Evolutionary conservation across 2,113 vertebrate species (phyloP).

Genomic region (Elgaria multicarinata): DNA sequence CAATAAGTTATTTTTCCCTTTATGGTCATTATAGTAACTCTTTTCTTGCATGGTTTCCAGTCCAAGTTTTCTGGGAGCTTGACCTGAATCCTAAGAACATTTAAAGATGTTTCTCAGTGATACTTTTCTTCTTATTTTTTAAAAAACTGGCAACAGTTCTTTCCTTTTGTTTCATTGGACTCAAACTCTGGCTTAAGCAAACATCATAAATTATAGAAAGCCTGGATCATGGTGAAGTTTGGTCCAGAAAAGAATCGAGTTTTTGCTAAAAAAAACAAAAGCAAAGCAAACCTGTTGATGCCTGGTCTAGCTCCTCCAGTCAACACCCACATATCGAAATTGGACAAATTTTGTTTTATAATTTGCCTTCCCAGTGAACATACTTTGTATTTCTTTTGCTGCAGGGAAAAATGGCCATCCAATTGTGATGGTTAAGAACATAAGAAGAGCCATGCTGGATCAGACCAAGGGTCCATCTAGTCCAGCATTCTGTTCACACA

Average conservation of each 20-base stretch:
- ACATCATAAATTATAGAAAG: conserved; percentile 22
- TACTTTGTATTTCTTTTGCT: not conserved
- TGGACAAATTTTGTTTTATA: conserved; percentile 43
- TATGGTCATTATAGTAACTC: conserved; percentile 29
- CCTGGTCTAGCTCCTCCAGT: conserved; percentile 12
- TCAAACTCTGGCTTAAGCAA: conserved; percentile 13
- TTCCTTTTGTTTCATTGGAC: conserved; percentile 16
- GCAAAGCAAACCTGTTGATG: not conserved
- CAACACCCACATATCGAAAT: not conserved
- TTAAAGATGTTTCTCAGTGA: conserved; percentile 41
- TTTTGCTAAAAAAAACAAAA: conserved; percentile 2
- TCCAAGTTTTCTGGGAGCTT: conserved; percentile 33
- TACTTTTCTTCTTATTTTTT: conserved; percentile 3
- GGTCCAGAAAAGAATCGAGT: conserved; percentile 1
- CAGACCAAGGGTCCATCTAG: too few species aligned
- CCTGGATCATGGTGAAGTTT: not conserved
- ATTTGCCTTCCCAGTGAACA: conserved; percentile 23
- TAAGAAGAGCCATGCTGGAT: too few species aligned
- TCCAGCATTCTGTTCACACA: too few species aligned
- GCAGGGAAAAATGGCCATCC: not conserved
- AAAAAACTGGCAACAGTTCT: conserved; percentile 22
- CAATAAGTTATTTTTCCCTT: conserved; percentile 29
- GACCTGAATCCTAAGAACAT: conserved; percentile 20
- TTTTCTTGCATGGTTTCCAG: conserved; percentile 38
- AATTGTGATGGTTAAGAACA: not conserved